Evolutionary conservation across 1,140 invertebrate species (phyloP).

Genomic region (Saccostrea echinata): DNA sequence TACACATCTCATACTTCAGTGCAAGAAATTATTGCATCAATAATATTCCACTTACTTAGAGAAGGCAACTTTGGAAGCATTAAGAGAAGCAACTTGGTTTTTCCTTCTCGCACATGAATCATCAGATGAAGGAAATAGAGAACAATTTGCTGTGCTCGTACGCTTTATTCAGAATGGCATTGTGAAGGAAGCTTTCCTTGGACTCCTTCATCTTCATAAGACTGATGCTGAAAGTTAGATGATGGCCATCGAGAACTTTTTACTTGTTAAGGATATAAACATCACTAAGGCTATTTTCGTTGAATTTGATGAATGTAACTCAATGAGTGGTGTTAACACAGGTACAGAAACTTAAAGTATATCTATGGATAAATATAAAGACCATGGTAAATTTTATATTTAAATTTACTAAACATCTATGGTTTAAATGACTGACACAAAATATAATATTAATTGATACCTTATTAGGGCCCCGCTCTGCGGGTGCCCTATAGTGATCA

Average conservation of each 20-base stretch:
- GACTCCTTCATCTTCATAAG: too few relatives aligned
- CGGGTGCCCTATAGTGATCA: too few relatives aligned
- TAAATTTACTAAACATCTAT: too few relatives aligned
- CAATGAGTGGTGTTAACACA: neutral
- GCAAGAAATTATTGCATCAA: neutral
- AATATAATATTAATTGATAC: neutral
- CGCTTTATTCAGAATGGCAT: too few relatives aligned
- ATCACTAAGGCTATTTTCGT: neutral
- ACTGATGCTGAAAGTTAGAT: too few relatives aligned
- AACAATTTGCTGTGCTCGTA: slow-evolving; percentile 47
- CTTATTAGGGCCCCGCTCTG: too few relatives aligned
- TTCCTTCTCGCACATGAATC: neutral
- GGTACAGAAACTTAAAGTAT: neutral
- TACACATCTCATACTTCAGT: slow-evolving; percentile 22
- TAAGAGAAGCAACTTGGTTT: neutral
- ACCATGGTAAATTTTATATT: too few relatives aligned
- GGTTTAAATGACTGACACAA: too few relatives aligned
- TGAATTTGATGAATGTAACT: neutral
- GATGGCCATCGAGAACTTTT: too few relatives aligned
- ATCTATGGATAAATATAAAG: neutral
- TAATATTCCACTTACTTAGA: neutral
- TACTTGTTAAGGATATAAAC: too few relatives aligned
- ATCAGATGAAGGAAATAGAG: slow-evolving; percentile 37
- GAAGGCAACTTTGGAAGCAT: neutral
- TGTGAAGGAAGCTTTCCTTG: too few relatives aligned